Conservation (phyloP, 2,888 invertebrate genomes). For the Resseliella maxima region DNA sequence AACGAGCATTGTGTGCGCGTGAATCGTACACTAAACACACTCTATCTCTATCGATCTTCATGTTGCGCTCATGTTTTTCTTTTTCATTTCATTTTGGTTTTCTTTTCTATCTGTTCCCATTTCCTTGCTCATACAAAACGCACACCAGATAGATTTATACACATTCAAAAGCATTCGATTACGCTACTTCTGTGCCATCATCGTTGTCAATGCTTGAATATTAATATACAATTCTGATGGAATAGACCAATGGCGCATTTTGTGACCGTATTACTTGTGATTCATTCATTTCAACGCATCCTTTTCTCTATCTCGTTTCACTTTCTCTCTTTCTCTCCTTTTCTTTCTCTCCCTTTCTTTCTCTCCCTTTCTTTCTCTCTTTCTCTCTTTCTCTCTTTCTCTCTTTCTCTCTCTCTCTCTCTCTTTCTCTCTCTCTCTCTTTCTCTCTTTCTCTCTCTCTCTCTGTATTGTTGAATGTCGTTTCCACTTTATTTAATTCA, state of each 20-base stretch:
- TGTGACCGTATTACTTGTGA: background rate
- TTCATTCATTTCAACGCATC: background rate
- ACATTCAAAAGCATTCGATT: background rate
- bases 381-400: too few relatives aligned
- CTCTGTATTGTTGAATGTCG: background rate
- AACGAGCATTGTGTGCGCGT: background rate
- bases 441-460: too few relatives aligned
- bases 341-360: too few relatives aligned
- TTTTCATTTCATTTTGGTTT: background rate
- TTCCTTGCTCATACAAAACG: too few relatives aligned
- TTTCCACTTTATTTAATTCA: conserved; percentile 4
- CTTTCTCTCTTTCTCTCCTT: too few relatives aligned
- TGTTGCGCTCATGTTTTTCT: background rate
- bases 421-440: too few relatives aligned
- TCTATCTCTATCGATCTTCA: background rate
- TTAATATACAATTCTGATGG: background rate
- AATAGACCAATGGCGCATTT: background rate
- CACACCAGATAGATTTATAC: background rate
- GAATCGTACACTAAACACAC: background rate
- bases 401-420: too few relatives aligned
- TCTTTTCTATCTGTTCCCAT: too few relatives aligned
- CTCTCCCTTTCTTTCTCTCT: too few relatives aligned
- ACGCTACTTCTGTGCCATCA: background rate
- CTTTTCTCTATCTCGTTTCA: too few relatives aligned
- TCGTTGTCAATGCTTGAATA: background rate